Base-by-base conservation (phyloP, 2,888 invertebrate genomes). In the Ferrisia virgata region DNA sequence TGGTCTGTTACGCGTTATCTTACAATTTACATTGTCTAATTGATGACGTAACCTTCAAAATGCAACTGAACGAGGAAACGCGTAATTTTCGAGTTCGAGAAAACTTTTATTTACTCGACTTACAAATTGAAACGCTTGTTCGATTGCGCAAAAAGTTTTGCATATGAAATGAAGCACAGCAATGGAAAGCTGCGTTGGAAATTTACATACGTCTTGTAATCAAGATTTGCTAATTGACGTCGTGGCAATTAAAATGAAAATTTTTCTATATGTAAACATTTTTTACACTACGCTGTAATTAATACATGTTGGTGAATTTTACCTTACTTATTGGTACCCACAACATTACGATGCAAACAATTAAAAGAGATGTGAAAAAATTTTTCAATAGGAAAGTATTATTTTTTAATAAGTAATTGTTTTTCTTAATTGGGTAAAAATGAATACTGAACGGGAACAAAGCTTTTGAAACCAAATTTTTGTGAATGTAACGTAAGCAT, bases 291-390 rank as follows among this genome's bases (percentile, higher is more conserved):
- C 31, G 28, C 22, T 58, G 53, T 58, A 25, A 18, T 25, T 25
- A 28, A 11, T 64, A 13, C 28, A 18, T 2, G 9, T 64, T 28
- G 64, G 25, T 28, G 11, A 22, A 28, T 13, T 13, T 31, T 64
- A 13, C 11, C 2, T 22, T 13, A 28, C 3, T 15, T 64, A 25
- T 31, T 13, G 9, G 28, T n/a, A 9, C 53, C 18, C 6, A 6
- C n/a, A n/a, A n/a, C n/a, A 64, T 28, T 25, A 64, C 28, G 64
- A 64, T 64, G 64, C 25, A 64, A 31, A 64, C 64, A 2, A 64
- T 64, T 64, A 64, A 64, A 64, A 64, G 28, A 64, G 64, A 64
- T 13, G 64, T 64, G 64, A 64, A 64, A 64, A 64, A 64, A 13
- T 28, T 64, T 28, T 64, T 64, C 15, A 64, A 64, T 64, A 64